Evolutionary conservation across 2,888 invertebrate genomes (phyloP).

Genomic region (Gnatocerus cornutus): DNA sequence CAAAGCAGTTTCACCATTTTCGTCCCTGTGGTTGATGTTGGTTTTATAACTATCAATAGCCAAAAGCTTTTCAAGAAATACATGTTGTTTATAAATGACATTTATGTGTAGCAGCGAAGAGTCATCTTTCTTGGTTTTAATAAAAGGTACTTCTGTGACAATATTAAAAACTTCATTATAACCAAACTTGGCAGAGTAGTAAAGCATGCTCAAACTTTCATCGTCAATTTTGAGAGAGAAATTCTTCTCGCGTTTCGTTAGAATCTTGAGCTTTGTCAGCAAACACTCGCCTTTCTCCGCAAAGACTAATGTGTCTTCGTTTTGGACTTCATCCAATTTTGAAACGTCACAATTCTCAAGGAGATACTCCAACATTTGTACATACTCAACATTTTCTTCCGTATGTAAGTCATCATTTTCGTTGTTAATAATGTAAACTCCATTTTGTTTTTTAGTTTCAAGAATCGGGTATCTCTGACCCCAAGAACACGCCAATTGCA

Average conservation of each 20-base stretch:
- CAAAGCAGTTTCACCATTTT: constrained; percentile 15
- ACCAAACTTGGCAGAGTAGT: constrained; percentile 18
- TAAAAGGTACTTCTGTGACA: constrained; percentile 14
- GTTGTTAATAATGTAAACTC: constrained; percentile 16
- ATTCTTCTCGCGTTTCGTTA: background rate
- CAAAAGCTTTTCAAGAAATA: constrained; percentile 13
- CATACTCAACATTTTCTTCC: constrained; percentile 11
- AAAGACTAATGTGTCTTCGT: background rate
- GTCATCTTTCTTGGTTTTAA: constrained; percentile 5
- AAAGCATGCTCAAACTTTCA: constrained; percentile 4
- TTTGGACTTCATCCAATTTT: background rate
- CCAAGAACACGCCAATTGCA: constrained; percentile 30
- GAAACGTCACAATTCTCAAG: constrained; percentile 7
- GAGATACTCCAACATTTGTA: constrained; percentile 18
- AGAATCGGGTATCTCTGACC: constrained; percentile 14
- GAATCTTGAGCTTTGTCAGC: background rate
- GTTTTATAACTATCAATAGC: background rate
- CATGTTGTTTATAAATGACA: background rate
- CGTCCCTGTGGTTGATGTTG: constrained; percentile 2
- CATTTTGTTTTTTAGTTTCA: background rate
- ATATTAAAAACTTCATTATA: constrained; percentile 19
- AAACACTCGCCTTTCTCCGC: constrained; percentile 10
- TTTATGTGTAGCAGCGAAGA: constrained; percentile 13
- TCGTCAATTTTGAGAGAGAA: background rate
- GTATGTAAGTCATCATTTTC: constrained; percentile 3